A percentile compares a stretch with the other conserved stretches of the same genome.
These are phyloP conservation scores for Oscheius sp. DNA, from an alignment of 2,888 invertebrate genomes.

Conservation along the genomic window DNA sequence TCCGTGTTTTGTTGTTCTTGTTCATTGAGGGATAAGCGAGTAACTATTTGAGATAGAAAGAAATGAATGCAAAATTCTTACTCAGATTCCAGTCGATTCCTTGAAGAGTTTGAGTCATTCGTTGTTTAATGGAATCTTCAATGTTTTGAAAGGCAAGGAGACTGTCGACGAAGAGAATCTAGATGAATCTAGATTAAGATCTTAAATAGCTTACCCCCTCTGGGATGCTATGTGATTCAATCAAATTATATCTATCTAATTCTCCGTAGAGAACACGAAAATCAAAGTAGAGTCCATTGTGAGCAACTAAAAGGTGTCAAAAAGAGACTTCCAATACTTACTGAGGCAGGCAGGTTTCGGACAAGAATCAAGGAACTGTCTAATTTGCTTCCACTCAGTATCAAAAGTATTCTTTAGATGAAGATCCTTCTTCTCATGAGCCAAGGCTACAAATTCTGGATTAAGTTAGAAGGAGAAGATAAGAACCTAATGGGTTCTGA, in stretches of 20 bases:
- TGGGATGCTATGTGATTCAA: conserved; percentile 33
- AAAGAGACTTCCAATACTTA: background rate
- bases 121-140: conserved; percentile 41
- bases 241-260: conserved; percentile 41
- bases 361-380: conserved; percentile 46
- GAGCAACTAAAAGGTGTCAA: conserved; percentile 42
- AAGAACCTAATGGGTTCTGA: background rate
- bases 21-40: background rate
- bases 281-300: conserved; percentile 58
- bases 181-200: background rate
- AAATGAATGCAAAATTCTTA: conserved; percentile 16
- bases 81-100: conserved; percentile 42
- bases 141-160: conserved; percentile 50
- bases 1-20: background rate
- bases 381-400: conserved; percentile 54
- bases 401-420: conserved; percentile 34
- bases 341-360: conserved; percentile 51
- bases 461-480: background rate
- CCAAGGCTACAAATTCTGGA: background rate
- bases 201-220: conserved; percentile 19
- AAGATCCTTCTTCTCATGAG: conserved; percentile 7
- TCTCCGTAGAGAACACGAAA: conserved; percentile 60
- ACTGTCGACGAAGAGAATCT: conserved; percentile 58
- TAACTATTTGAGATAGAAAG: background rate
- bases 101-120: conserved; percentile 22